phyloP scores from a whole-genome alignment of 1,140 invertebrate species.

The Gryllus bimaculatus region DNA sequence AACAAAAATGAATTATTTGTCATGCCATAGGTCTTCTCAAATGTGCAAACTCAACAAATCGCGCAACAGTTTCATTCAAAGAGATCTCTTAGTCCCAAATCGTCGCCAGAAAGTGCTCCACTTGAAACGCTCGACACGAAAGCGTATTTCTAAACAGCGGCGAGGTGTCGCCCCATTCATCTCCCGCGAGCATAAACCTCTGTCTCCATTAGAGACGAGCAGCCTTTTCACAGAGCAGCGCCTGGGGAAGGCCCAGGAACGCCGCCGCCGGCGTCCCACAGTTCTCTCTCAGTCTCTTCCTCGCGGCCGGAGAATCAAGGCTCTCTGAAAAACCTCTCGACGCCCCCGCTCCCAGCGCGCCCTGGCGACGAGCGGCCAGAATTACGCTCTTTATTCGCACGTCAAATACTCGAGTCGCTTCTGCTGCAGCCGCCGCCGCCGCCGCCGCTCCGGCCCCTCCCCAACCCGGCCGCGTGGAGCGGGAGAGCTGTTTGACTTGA shows the following conservation, averaged over 20 bases:
- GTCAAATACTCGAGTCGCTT: background rate
- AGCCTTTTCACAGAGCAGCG: background rate
- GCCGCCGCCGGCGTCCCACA: no score
- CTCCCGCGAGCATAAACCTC: background rate
- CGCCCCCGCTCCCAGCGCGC: background rate
- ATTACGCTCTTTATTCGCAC: constrained; percentile 4
- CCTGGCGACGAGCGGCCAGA: background rate
- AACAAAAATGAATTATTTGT: no score
- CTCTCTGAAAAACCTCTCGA: background rate
- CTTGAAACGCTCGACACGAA: background rate
- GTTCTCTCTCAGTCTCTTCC: background rate
- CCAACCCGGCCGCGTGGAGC: background rate
- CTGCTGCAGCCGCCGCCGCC: no score
- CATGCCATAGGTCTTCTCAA: no score
- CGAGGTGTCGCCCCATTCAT: background rate
- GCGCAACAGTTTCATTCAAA: background rate
- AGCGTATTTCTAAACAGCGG: background rate
- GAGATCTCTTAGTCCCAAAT: background rate
- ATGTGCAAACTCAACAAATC: no score
- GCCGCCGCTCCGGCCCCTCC: background rate
- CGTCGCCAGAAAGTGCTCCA: no score
- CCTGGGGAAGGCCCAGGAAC: background rate
- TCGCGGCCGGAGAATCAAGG: background rate
- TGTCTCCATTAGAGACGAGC: background rate
- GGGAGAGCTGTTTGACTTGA: background rate